Percentiles rank a stretch among this genome's conserved stretches.
Evolutionary conservation across 37 sponge, comb jelly and placozoan genomes (phyloP).

Genomic region (Aphrocallistes beatrix): DNA sequence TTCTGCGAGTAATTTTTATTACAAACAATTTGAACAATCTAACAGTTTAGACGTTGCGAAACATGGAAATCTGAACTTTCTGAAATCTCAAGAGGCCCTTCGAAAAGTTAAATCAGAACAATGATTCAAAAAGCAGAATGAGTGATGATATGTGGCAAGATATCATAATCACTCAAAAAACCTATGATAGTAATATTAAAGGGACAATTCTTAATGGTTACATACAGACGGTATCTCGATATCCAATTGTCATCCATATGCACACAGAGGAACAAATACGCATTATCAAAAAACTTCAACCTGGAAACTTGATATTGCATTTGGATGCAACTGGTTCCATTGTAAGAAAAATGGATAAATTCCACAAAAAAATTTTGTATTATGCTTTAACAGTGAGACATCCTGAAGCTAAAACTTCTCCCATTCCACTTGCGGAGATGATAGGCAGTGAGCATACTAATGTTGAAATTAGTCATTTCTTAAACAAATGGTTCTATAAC

Average conservation of each 20-base stretch:
- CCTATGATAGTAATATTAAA: background rate
- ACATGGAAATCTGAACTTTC: background rate
- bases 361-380: background rate
- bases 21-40: background rate
- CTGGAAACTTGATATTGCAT: background rate
- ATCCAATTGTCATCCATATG: background rate
- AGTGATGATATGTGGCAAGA: background rate
- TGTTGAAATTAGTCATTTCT: background rate
- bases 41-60: background rate
- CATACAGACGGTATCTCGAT: background rate
- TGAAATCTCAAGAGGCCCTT: background rate
- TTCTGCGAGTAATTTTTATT: background rate
- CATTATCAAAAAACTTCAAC: background rate
- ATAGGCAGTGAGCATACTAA: background rate
- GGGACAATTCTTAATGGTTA: background rate
- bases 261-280: background rate
- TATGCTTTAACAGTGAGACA: background rate
- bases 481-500: too few species aligned
- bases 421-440: background rate
- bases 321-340: background rate
- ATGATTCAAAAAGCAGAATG: background rate
- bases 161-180: background rate
- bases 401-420: too few species aligned
- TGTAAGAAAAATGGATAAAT: background rate
- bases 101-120: background rate